Conservation (phyloP, 2,888 invertebrate species). For the Anaspis maculata region DNA sequence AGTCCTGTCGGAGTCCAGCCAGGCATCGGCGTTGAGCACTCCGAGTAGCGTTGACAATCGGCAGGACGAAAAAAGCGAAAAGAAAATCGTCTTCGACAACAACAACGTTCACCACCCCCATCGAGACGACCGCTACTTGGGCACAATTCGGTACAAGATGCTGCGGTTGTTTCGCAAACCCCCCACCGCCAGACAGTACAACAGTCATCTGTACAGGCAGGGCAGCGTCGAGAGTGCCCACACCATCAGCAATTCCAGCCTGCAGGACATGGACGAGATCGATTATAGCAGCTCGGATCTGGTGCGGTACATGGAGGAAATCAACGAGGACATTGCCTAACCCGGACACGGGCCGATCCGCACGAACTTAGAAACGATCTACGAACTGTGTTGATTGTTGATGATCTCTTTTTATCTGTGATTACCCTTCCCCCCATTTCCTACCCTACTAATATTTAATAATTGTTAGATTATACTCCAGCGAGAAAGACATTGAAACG, state of each 20-base stretch:
- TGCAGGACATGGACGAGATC: constrained; percentile 61
- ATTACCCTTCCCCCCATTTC: too few species aligned
- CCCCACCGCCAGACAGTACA: not conserved
- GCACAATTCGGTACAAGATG: constrained; percentile 15
- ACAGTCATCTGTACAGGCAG: constrained; percentile 1
- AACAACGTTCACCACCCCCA: too few species aligned
- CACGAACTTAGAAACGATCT: not conserved
- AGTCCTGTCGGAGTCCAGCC: constrained; percentile 1
- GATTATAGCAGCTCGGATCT: constrained; percentile 62
- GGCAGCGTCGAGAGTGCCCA: constrained; percentile 17
- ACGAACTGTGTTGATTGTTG: not conserved
- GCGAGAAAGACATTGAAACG: too few species aligned
- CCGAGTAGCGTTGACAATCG: not conserved
- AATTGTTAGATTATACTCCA: too few species aligned
- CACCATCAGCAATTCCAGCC: constrained; percentile 65
- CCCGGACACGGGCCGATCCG: too few species aligned
- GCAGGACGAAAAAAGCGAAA: not conserved
- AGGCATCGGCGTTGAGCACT: constrained; percentile 2
- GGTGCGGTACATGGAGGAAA: constrained; percentile 60
- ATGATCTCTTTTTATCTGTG: too few species aligned
- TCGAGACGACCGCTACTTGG: constrained; percentile 3
- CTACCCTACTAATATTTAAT: too few species aligned
- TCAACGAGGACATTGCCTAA: constrained; percentile 41
- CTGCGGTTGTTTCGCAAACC: constrained; percentile 7
- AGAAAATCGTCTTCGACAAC: not conserved